Evolutionary conservation across 2,113 vertebrate species (phyloP).

Genomic region (Addax nasomaculatus): DNA sequence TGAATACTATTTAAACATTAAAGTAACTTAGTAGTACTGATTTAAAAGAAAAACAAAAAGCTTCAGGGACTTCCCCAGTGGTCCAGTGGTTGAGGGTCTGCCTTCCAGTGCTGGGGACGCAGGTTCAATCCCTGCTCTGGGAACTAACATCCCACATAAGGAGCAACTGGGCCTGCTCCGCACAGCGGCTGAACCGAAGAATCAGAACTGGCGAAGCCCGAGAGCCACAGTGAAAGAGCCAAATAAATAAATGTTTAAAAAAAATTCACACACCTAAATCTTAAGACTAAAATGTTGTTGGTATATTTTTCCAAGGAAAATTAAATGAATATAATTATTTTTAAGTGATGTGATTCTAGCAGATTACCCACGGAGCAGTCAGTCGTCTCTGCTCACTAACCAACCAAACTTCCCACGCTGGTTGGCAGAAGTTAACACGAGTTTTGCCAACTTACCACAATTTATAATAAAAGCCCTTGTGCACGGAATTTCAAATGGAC

Average conservation of each 20-base stretch:
- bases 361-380: neutral
- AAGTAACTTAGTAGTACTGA: neutral
- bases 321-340: conserved; percentile 34
- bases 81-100: neutral
- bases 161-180: neutral
- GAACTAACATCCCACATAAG: neutral
- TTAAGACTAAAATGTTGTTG: neutral
- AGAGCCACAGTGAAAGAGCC: neutral
- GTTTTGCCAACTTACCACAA: conserved; percentile 39
- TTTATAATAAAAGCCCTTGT: conserved; percentile 62
- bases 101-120: neutral
- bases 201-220: neutral
- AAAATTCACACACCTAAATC: neutral
- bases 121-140: neutral
- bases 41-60: neutral
- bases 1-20: neutral
- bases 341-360: neutral
- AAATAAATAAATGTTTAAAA: neutral
- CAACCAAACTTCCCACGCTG: neutral
- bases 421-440: conserved; percentile 4
- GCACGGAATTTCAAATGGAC: conserved; percentile 52
- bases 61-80: neutral
- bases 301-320: conserved; percentile 17
- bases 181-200: neutral
- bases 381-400: neutral